Base-by-base conservation (phyloP, 1,140 invertebrate genomes). In the Meteorus sp. region DNA sequence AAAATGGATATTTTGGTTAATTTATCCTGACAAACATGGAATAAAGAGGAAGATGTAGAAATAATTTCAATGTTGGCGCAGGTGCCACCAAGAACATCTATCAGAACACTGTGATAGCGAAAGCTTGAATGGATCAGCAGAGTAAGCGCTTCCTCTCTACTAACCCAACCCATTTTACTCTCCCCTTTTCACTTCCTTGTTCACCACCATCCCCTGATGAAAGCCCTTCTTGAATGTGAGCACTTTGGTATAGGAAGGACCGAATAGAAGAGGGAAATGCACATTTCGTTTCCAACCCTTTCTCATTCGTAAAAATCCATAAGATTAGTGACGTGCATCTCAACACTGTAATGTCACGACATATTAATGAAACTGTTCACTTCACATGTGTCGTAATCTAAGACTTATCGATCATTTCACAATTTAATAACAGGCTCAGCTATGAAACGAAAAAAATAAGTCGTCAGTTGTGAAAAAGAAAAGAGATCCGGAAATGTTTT, bases 11-110 rank as follows among this genome's bases (percentile, higher is more conserved):
- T 25, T 37, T 68, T 66, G 61, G 64, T 75, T 72, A 71, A 75
- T 74, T 73, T 69, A 67, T 62, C 56, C 62, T 61, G 68, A 45
- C 62, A 70, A 72, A 69, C 62, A 60, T 53, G 56, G 56, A 56
- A 43, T 52, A 59, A 43, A 6, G 56, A 63, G 45, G 45, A 23
- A 64, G 61, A 66, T 62, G 56, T 13, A 48, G 53, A 53, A 51
- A 64, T 73, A 74, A 77, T 76, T 75, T 65, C 68, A 66, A 69
- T 68, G 62, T 44, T 64, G 73, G 63, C 70, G 75, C 76, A 78
- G 77, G 75, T 76, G 75, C 63, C 62, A 67, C 56, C 62, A 64
- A 69, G 75, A 77, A 75, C 75, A 78, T 79, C 72, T 67, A 78
- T 80, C 77, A 77, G 74, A 68, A 72, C 20, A 60, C 67, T 51